Evolutionary conservation across 64 coral and sea anemone genomes (phyloP), one percentile per base, ranked within the genome.

Genomic region (Hydrozoanthus tunicans): DNA sequence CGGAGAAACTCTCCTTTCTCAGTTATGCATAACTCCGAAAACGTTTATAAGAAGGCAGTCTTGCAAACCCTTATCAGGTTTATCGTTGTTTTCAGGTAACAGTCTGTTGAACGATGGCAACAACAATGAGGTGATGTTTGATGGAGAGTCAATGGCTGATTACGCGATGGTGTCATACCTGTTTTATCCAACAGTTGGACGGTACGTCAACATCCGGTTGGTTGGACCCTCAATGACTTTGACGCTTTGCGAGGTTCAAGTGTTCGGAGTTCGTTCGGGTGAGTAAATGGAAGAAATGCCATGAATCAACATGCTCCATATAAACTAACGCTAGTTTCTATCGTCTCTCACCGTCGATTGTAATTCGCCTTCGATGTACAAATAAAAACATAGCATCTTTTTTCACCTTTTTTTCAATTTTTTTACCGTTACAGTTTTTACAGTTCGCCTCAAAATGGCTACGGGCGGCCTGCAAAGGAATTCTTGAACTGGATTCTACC

Each of bases 181-280:
- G 11, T 77, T 77, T 4, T 3, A 7, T 43, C 73, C 73, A 10
- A 8, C 11, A 11, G 27, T 77, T 9, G 73, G 73, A 11, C 73
- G 73, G 43, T 53, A 25, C 8, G 73, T 77, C 73, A 77, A 77
- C 13, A 4, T 77, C 7, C 27, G 73, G 52, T 11, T 77, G 26
- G 73, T 77, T 51, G 73, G 26, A 24, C 4, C 20, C n/a, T 26
- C 24, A 26, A 53, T 9, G 26, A 77, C 43, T 5, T 77, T 77
- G 43, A 53, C 73, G 17, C 12, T 77, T 24, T 77, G 73, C 73
- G 73, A 77, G 73, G 73, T 77, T 77, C 73, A 77, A 25, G 73
- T 77, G 11, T 77, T 51, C 6, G 73, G 73, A 11, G 25, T 51
- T 51, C 11, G 11, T 77, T 77, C 73, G 5, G 73, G 73, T 51